Conservation (phyloP, 2,888 invertebrate genomes). For the Chrysotoxum bicinctum region DNA sequence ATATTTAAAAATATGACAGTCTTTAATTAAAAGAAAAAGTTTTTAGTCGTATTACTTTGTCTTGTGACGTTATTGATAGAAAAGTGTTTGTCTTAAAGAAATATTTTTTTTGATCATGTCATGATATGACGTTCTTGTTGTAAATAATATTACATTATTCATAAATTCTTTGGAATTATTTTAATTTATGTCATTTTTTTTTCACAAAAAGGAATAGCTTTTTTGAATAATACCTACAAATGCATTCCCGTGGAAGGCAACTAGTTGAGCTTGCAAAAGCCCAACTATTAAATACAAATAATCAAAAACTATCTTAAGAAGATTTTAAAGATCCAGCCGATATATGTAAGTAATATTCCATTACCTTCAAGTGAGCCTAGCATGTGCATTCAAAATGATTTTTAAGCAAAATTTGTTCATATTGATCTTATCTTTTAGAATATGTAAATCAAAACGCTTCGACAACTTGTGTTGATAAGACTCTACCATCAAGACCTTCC, state of each 20-base stretch:
- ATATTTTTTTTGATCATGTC: not conserved
- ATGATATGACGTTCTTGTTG: not conserved
- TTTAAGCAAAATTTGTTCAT: too few relatives aligned
- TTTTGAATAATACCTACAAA: not conserved
- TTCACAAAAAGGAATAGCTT: not conserved
- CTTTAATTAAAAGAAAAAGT: not conserved
- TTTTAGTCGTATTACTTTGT: not conserved
- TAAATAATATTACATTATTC: not conserved
- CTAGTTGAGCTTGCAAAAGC: not conserved
- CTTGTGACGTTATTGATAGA: not conserved
- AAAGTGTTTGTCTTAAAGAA: not conserved
- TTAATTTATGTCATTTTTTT: not conserved
- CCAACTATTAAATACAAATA: not conserved
- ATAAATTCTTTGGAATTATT: not conserved
- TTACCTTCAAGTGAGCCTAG: not conserved
- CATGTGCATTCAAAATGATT: not conserved
- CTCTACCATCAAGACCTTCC: not conserved
- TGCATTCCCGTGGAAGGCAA: conserved; percentile 3
- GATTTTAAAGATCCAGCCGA: not conserved
- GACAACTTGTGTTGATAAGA: not conserved
- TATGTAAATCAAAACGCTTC: not conserved
- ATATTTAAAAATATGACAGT: not conserved
- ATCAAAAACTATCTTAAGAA: not conserved
- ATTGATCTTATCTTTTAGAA: not conserved
- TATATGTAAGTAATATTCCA: not conserved